A percentile compares a stretch with the other conserved stretches of the same genome.
Evolutionary conservation across 2,113 vertebrate species (phyloP).

Genomic region (Opisthocomus hoazin): DNA sequence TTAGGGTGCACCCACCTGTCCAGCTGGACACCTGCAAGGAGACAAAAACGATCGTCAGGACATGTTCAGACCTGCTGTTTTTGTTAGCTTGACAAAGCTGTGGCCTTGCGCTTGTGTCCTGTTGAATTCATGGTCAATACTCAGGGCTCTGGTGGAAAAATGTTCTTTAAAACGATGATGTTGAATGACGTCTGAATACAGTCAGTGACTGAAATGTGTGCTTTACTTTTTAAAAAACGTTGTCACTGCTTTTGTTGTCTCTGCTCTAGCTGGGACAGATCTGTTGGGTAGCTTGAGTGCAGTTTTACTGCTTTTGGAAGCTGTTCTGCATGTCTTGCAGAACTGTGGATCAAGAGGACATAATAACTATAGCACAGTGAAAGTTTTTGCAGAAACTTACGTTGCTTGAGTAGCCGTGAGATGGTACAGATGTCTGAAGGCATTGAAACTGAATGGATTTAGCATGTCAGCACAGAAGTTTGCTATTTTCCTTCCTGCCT

Average conservation of each 20-base stretch:
- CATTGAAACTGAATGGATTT: background rate
- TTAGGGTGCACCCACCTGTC: background rate
- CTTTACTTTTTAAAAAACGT: background rate
- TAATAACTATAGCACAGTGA: background rate
- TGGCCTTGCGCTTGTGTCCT: background rate
- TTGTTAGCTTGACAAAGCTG: background rate
- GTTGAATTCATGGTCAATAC: background rate
- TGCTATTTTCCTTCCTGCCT: background rate
- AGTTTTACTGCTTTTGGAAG: background rate
- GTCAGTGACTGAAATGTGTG: background rate
- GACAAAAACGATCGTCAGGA: background rate
- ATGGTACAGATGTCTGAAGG: background rate
- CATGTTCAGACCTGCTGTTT: background rate
- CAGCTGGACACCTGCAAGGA: background rate
- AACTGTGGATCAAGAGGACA: background rate
- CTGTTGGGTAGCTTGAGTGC: background rate
- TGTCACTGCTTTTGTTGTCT: background rate
- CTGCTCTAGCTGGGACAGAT: background rate
- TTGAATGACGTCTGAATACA: background rate
- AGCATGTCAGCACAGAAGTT: background rate
- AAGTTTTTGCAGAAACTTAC: background rate
- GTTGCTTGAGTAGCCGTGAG: background rate
- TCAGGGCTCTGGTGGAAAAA: background rate
- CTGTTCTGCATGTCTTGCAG: background rate
- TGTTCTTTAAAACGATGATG: background rate